Percentiles rank a stretch among this genome's conserved stretches.
phyloP scores from a whole-genome alignment of 2,888 invertebrate species.

The Lasius platythorax region DNA sequence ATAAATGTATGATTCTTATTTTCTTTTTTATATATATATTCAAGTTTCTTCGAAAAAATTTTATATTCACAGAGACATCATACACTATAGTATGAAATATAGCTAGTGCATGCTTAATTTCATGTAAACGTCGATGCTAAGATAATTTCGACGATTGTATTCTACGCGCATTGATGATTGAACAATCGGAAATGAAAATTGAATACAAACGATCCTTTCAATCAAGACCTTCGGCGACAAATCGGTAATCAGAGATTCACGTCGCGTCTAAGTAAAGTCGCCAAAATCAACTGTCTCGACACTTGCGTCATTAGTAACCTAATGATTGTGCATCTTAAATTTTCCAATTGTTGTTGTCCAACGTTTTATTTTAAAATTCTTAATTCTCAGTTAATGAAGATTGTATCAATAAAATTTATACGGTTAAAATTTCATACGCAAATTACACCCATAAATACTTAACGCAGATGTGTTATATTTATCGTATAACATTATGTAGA shows the following conservation, averaged over 20 bases:
- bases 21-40: not conserved
- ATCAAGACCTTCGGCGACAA: slow-evolving; percentile 73
- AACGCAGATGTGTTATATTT: not conserved
- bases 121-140: slow-evolving; percentile 11
- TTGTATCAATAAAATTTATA: not conserved
- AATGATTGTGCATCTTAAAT: slow-evolving; percentile 4
- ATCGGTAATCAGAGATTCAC: slow-evolving; percentile 76
- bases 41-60: not conserved
- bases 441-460: not conserved
- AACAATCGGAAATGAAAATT: slow-evolving; percentile 63
- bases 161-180: slow-evolving; percentile 59
- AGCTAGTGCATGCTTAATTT: not conserved
- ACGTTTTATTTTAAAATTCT: not conserved
- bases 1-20: not conserved
- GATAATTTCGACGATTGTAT: slow-evolving; percentile 68
- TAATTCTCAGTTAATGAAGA: not conserved
- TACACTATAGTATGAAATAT: not conserved
- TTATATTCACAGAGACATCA: not conserved
- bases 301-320: slow-evolving; percentile 59
- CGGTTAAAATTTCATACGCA: not conserved
- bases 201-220: slow-evolving; percentile 75
- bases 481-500: not conserved
- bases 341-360: not conserved
- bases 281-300: slow-evolving; percentile 15
- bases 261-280: slow-evolving; percentile 57